Base-by-base conservation (phyloP, 2,888 invertebrate genomes). In the Cheiracanthium punctorium region DNA sequence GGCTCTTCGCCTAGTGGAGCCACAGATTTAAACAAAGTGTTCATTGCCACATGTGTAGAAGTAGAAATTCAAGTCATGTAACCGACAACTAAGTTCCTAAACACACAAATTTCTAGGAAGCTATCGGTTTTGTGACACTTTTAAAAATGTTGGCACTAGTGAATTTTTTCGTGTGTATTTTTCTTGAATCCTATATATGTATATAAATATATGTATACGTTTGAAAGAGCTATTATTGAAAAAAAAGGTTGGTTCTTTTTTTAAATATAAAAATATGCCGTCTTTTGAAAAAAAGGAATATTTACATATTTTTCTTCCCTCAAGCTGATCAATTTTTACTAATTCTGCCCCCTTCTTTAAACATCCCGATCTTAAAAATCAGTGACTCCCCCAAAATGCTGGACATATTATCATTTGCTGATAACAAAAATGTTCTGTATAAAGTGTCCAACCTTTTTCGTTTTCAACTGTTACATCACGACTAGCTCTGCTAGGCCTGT, bases 401-500 rank as follows among this genome's bases (percentile, higher is more conserved):
- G 37, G 48, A 48, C 48, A 14, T 2, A 48, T 14, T 24, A 2
- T 58, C 24, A 58, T 69, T 41, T 69, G 71, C 82, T 82, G 82
- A 76, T 82, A 82, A 82, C 76, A 82, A 76, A 81, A 82, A 82
- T 81, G 29, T 37, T 72, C 48, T 10, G 4, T 75, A 64, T 24
- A 43, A 52, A 67, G 14, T 69, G n/a, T 69, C 58, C 70, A 76
- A 32, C 17, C 33, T 81, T 37, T 29, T 82, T 48, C 24, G 67
- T 82, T 76, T 65, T 52, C 73, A 52, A 37, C 28, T 76, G 64
- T 82, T 82, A 24, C 17, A 75, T 41, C 74, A 58, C 58, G 17
- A 71, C 84, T 84, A 79, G 84, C 84, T 77, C 84, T 84, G 84
- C 84, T 84, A 84, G 84, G 84, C 84, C 84, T 77, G 82, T 75